A percentile compares a stretch with the other conserved stretches of the same genome.
These are phyloP conservation scores for Mamestra brassicae DNA, from an alignment of 2,888 invertebrate genomes.

Conservation along the genomic window DNA sequence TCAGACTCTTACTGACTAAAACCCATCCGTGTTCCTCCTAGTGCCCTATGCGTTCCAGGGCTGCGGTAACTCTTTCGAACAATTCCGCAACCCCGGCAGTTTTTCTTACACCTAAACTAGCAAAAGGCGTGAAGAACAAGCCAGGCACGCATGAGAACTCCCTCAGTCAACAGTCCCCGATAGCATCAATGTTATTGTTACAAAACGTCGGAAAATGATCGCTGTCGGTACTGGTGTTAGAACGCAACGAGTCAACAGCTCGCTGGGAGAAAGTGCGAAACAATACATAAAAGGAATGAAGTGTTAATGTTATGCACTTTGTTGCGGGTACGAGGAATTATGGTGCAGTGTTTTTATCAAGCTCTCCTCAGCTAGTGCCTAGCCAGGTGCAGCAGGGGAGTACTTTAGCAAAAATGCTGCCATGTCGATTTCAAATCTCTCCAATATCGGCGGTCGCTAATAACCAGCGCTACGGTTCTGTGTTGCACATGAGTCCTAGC, in stretches of 20 bases:
- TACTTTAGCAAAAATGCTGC: too few relatives aligned
- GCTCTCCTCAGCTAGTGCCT: too few relatives aligned
- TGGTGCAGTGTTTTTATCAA: background rate
- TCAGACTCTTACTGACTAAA: too few relatives aligned
- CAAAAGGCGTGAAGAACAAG: background rate
- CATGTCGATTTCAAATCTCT: too few relatives aligned
- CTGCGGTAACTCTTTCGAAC: too few relatives aligned
- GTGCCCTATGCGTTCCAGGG: too few relatives aligned
- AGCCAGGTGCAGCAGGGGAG: too few relatives aligned
- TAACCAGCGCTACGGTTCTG: too few relatives aligned
- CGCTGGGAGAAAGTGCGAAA: constrained; percentile 67
- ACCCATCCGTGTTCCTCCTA: too few relatives aligned
- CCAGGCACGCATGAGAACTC: constrained; percentile 22
- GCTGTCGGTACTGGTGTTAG: constrained; percentile 18
- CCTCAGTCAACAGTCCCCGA: constrained; percentile 3
- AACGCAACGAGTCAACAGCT: constrained; percentile 47
- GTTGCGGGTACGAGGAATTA: constrained; percentile 18
- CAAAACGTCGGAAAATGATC: constrained; percentile 36
- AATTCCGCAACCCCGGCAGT: background rate
- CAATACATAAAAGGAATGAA: constrained; percentile 49
- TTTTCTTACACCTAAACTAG: background rate
- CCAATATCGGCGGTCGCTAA: too few relatives aligned
- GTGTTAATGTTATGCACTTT: constrained; percentile 35
- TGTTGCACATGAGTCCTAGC: too few relatives aligned
- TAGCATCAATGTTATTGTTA: constrained; percentile 54